A percentile compares a stretch with the other conserved stretches of the same genome.
Conservation (phyloP, 2,797 vertebrate species). For the Potorous gilbertii region DNA sequence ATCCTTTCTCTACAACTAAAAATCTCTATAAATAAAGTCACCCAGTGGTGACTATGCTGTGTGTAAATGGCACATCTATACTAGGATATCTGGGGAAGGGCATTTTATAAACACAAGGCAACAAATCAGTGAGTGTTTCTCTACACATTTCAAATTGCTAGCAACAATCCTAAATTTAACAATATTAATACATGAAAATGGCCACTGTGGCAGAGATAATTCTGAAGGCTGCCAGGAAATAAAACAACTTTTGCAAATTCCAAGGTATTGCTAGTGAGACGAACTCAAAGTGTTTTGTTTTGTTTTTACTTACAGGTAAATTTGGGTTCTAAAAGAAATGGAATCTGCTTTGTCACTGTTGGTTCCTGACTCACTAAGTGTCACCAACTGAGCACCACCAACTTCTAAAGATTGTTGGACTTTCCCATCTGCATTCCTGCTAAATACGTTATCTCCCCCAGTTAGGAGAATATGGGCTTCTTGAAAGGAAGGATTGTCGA, state of each 20-base stretch:
- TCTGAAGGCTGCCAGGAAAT: background rate
- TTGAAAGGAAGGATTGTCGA: background rate
- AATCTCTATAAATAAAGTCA: background rate
- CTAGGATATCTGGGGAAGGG: background rate
- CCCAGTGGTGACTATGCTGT: background rate
- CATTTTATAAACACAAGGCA: background rate
- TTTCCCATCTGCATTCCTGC: background rate
- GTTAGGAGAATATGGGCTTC: background rate
- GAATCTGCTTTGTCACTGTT: background rate
- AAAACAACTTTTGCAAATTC: background rate
- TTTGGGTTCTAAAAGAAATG: background rate
- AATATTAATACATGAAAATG: background rate
- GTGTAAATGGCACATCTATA: background rate
- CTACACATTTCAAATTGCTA: background rate
- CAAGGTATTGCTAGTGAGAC: background rate
- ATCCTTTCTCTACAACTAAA: background rate
- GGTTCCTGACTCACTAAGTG: background rate
- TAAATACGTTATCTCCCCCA: background rate
- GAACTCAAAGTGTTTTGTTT: background rate
- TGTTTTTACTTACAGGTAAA: background rate
- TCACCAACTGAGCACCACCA: background rate
- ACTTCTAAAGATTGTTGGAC: background rate
- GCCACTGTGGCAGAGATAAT: background rate
- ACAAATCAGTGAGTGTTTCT: background rate
- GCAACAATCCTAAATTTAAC: background rate